Conservation (phyloP, 1,140 invertebrate species). For the Listronotus oregonensis region DNA sequence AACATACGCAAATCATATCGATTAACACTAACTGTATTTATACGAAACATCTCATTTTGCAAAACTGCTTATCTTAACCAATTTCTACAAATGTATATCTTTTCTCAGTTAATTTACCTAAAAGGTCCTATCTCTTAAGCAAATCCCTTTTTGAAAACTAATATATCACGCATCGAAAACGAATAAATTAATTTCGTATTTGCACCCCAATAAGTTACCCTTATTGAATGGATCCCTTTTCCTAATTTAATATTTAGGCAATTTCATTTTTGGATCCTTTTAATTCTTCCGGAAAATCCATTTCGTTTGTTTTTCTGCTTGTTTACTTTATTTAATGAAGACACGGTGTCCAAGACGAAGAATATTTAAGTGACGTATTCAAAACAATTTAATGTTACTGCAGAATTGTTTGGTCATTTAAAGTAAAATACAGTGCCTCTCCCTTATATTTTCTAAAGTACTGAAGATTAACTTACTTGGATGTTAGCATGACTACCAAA, state of each 20-base stretch:
- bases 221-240: not conserved
- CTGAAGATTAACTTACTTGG: no score
- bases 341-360: not conserved
- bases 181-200: conserved; percentile 31
- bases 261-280: conserved; percentile 10
- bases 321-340: conserved; percentile 13
- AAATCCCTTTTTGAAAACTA: not conserved
- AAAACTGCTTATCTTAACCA: no score
- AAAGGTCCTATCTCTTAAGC: conserved; percentile 8
- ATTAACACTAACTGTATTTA: no score
- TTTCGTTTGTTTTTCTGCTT: not conserved
- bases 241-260: conserved; percentile 30
- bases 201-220: conserved; percentile 28
- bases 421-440: no score
- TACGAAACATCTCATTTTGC: no score
- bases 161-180: conserved; percentile 28
- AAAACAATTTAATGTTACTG: no score
- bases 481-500: no score
- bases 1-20: no score
- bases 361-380: no score
- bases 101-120: conserved; percentile 8
- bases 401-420: no score
- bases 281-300: conserved; percentile 4
- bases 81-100: no score
- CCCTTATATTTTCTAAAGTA: no score